Base-by-base conservation (phyloP, 1,140 invertebrate genomes). In the Lanistes nyassanus region DNA sequence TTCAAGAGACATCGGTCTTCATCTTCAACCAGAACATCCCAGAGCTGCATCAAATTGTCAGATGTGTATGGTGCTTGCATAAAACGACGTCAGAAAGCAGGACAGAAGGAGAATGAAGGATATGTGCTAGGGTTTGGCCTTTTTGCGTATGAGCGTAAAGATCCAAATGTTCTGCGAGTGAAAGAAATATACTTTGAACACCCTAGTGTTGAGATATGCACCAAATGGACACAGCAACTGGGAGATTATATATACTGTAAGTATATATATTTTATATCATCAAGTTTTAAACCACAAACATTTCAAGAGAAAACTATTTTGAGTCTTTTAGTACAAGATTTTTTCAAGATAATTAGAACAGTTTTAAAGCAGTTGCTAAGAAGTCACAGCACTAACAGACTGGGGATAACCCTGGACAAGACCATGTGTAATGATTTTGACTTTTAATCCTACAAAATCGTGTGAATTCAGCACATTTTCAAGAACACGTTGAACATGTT, bases 121-220 rank as follows among this genome's bases (percentile, higher is more conserved):
- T 60, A 82, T 37, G 82, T 81, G 79, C 67, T 80, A 31, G 83
- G 83, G 1, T 76, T 86, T 64, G 76, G 74, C n/a, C 58, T 85
- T 13, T 80, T 81, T 77, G 78, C 53, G 19, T 47, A 13, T 47
- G 42, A 47, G 5, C 42, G 19, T 47, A 47, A 47, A 47, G 42
- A 47, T 16, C 76, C 78, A n/a, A 84, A 81, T 55, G 70, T 69
- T n/a, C 58, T 80, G 39, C 55, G 64, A 56, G 81, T 82, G 29
- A 71, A 68, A 74, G 56, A 77, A 51, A 77, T 86, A 16, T 71
- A 80, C 31, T 81, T 86, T 65, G 82, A 85, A 75, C 85, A 86
- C 75, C 84, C 84, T 3, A 84, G 82, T 79, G 84, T 84, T 34
- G 78, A 74, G 36, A 67, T 86, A 26, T 85, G 80, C 74, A 73